Base-by-base conservation (phyloP, 2,797 vertebrate species). In the Dallia pectoralis region DNA sequence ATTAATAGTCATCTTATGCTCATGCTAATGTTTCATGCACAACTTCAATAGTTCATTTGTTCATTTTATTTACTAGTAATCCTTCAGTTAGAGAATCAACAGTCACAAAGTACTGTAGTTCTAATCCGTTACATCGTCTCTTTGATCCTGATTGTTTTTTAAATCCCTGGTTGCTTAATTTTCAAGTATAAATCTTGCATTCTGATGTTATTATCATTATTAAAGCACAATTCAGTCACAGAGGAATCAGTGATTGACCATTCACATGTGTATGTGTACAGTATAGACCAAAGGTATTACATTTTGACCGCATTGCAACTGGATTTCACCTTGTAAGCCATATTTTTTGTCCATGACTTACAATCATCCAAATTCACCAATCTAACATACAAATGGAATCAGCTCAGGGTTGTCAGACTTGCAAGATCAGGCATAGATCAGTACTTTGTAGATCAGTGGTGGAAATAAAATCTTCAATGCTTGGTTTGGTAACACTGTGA, bases 11-110 rank as follows among this genome's bases (percentile, higher is more conserved):
- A 51, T 53, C 4, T 53, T 72, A 79, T 84, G 79, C 86, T 73
- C 90, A 91, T 90, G 90, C 88, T 80, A 79, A 70, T 29, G 67
- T 40, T 78, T 56, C 87, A 89, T 91, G 89, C 88, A 86, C 77
- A 88, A 78, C 78, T 77, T 85, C 73, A 82, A 53, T 75, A 78
- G 77, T 81, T 76, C 80, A 77, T 36, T 74, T n/a, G 75, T 78
- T 40, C 67, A 61, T 71, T 44, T 44, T 69, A 61, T 70, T 83
- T 40, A 71, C 69, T 79, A 71, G 74, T 32, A 67, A 27, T 71
- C 16, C 14, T 64, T 48, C 70, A 51, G 71, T 69, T 71, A 70
- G 56, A 74, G 76, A 63, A 75, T 65, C 56, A 72, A 27, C 3
- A 64, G 27, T 29, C 15, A n/a, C 16, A 68, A n/a, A 30, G 40